Base-by-base conservation (phyloP, 2,113 vertebrate species). In the Rhagologus leucostigma region DNA sequence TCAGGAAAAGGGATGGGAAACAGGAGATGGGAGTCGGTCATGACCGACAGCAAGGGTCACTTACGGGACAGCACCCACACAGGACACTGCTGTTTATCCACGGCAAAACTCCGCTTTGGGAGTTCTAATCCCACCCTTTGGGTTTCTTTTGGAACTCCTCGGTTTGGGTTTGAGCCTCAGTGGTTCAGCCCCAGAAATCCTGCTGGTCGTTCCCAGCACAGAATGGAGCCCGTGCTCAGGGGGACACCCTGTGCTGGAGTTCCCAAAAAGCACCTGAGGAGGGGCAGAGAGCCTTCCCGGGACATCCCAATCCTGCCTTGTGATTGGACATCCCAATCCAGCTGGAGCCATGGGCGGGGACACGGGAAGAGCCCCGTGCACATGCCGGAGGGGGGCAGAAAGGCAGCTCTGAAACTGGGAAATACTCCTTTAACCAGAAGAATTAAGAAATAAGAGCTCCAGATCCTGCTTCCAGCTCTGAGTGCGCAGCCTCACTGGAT, bases 31-130 rank as follows among this genome's bases (percentile, higher is more conserved):
- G 11, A 23, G n/a, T 9, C 2, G 0, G 24, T 16, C 33, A 7
- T 13, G 60, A 7, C 15, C 2, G 16, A 13, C 1, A 6, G 56
- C 1, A 11, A 7, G 6, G 15, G 53, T 3, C 8, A 18, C 9
- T 8, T 4, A 2, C 2, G 11, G 33, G 41, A 13, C 5, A 35
- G 32, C 2, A 5, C 11, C 63, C 47, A 6, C 56, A 18, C 4
- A 5, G 0, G 6, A 17, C 1, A 4, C 21, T 10, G 39, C 44
- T 16, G 32, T 16, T 16, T 10, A 6, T 21, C 11, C 0, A 2
- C 15, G 23, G 9, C 13, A 16, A 13, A 69, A 10, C 22, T 10
- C 18, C n/a, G 2, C 10, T 21, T 3, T 4, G 39, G 39, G 33
- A 39, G 67, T 4, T 26, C 35, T 4, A 21, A 37, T 30, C 23